phyloP scores from a whole-genome alignment of 1,140 invertebrate species.

The Trissolcus basalis region DNA sequence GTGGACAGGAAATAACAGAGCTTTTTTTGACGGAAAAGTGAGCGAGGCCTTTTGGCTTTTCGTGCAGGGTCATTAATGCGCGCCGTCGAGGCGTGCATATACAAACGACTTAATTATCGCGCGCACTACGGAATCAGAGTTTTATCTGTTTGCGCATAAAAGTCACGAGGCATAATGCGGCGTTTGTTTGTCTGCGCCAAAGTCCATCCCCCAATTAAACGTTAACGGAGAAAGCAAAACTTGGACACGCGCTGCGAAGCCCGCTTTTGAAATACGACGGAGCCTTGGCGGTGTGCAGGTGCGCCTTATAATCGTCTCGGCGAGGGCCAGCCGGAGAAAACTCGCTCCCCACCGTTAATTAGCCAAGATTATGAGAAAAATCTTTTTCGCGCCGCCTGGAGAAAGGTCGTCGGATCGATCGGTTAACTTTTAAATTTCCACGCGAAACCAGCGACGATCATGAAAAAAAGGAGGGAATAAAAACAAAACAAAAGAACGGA shows the following conservation, averaged over 20 bases:
- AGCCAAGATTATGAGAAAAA: conserved; percentile 54
- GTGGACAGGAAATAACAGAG: too few relatives aligned
- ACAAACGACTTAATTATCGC: conserved; percentile 42
- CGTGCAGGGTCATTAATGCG: conserved; percentile 5
- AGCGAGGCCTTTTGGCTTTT: too few relatives aligned
- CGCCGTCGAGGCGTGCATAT: neutral
- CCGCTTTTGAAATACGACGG: neutral
- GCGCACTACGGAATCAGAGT: conserved; percentile 19
- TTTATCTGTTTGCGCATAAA: conserved; percentile 21
- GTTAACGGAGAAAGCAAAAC: too few relatives aligned
- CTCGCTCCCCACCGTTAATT: conserved; percentile 52
- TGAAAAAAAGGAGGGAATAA: too few relatives aligned
- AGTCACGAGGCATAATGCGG: conserved; percentile 41
- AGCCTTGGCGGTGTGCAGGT: neutral
- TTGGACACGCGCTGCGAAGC: too few relatives aligned
- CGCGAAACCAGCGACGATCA: too few relatives aligned
- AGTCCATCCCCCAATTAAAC: neutral
- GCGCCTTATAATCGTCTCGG: neutral
- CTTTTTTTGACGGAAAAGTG: too few relatives aligned
- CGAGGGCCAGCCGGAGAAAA: conserved; percentile 7
- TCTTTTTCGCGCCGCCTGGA: conserved; percentile 62
- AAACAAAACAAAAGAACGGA: too few relatives aligned
- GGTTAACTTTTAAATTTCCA: too few relatives aligned
- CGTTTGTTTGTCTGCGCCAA: neutral
- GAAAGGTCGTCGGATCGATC: too few relatives aligned